Evolutionary conservation across 2,888 invertebrate species (phyloP).

Genomic region (Calameuta idolon): DNA sequence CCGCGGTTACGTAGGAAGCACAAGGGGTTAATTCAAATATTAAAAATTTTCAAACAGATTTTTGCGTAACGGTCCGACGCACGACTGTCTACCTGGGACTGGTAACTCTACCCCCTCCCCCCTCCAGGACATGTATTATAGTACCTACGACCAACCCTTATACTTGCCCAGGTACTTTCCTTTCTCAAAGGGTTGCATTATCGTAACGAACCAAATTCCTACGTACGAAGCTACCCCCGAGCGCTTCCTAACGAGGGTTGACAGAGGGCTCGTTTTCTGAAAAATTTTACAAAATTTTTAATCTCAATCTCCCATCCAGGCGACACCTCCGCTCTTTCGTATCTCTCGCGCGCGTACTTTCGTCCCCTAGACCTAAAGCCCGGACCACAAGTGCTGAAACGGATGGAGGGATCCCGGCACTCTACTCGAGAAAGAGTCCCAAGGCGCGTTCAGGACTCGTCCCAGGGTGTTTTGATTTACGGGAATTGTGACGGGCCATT

Average conservation of each 20-base stretch:
- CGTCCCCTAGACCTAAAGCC: background rate
- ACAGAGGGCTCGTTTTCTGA: background rate
- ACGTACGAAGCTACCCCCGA: constrained; percentile 27
- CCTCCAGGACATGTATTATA: background rate
- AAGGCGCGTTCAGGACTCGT: background rate
- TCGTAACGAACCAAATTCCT: constrained; percentile 41
- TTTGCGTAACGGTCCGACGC: constrained; percentile 59
- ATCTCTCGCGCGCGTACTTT: background rate
- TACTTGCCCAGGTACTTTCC: constrained; percentile 20
- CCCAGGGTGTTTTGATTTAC: constrained; percentile 59
- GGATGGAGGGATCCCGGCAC: background rate
- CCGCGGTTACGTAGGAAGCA: constrained; percentile 16
- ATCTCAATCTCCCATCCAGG: background rate
- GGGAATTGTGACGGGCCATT: constrained; percentile 66
- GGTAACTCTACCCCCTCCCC: constrained; percentile 50
- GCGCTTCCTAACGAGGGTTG: constrained; percentile 40
- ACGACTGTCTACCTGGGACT: constrained; percentile 47
- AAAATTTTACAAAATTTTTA: background rate
- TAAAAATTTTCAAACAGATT: constrained; percentile 61
- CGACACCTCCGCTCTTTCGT: background rate
- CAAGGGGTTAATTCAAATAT: constrained; percentile 66
- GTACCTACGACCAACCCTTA: constrained; percentile 1
- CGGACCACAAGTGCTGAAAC: background rate
- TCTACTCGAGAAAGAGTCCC: background rate
- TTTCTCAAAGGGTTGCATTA: constrained; percentile 51